These are phyloP conservation scores for Nesidiocoris tenuis DNA, from an alignment of 2,888 invertebrate species.

Conservation along the genomic window DNA sequence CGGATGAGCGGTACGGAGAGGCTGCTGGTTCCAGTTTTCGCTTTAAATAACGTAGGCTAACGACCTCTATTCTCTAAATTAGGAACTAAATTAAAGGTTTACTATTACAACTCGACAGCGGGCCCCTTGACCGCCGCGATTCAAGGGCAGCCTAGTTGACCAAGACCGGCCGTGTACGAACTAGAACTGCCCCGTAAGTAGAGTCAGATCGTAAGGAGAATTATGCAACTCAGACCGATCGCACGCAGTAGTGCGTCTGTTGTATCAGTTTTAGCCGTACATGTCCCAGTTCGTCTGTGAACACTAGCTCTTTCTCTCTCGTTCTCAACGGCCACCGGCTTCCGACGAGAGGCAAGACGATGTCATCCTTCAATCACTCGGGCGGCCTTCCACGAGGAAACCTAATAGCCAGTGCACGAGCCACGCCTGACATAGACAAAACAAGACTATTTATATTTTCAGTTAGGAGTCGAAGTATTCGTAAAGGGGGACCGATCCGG, in stretches of 20 bases:
- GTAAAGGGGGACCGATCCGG: not conserved
- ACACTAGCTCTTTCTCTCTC: not conserved
- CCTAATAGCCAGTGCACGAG: slow-evolving; percentile 41
- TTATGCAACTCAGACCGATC: not conserved
- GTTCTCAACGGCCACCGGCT: not conserved
- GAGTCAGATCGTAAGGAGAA: not conserved
- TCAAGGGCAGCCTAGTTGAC: not conserved
- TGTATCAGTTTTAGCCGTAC: not conserved
- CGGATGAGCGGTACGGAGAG: too few species aligned
- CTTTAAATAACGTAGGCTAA: too few species aligned
- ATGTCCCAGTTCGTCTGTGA: not conserved
- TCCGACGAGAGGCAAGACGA: slow-evolving; percentile 1
- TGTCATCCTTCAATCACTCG: slow-evolving; percentile 40
- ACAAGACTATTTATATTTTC: slow-evolving; percentile 42
- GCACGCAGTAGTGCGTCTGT: not conserved
- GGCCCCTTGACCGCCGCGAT: not conserved
- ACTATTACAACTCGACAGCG: too few species aligned
- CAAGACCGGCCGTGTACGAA: not conserved
- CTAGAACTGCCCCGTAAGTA: not conserved
- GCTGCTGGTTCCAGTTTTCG: too few species aligned
- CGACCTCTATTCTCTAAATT: too few species aligned
- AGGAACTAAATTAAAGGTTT: too few species aligned
- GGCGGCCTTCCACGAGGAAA: slow-evolving; percentile 10
- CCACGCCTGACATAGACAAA: slow-evolving; percentile 41
- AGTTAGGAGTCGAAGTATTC: slow-evolving; percentile 32